Evolutionary conservation across 2,113 vertebrate species (phyloP).

Genomic region (Gulo gulo): DNA sequence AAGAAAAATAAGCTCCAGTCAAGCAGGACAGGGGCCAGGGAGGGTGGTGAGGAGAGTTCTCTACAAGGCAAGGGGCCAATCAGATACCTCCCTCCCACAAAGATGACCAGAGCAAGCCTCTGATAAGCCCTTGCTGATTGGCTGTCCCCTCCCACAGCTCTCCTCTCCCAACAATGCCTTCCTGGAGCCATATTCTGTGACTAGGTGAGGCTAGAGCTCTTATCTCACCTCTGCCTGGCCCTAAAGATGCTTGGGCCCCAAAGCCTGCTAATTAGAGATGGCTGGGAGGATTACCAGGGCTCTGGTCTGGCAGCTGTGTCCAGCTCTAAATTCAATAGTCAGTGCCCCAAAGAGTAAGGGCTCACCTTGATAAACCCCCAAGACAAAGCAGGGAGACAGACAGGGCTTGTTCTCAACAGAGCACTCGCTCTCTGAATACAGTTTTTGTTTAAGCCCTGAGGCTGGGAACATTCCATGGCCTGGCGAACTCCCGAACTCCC

Average conservation of each 20-base stretch:
- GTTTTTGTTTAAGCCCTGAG: slow-evolving; percentile 66
- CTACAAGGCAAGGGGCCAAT: slow-evolving; percentile 1
- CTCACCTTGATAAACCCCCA: slow-evolving; percentile 72
- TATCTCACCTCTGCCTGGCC: slow-evolving; percentile 52
- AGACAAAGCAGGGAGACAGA: slow-evolving; percentile 64
- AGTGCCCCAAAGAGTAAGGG: background rate
- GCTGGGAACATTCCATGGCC: slow-evolving; percentile 58
- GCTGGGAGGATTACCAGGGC: slow-evolving; percentile 41
- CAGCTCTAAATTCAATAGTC: slow-evolving; percentile 24
- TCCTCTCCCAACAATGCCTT: slow-evolving; percentile 10
- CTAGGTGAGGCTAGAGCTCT: background rate
- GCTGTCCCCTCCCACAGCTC: background rate
- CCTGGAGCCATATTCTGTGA: background rate
- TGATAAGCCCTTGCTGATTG: background rate
- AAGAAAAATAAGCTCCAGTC: background rate
- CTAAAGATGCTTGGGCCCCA: background rate
- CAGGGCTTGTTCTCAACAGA: slow-evolving; percentile 57
- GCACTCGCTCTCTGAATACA: slow-evolving; percentile 53
- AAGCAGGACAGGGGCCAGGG: background rate
- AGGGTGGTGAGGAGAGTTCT: background rate
- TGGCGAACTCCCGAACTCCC: slow-evolving; percentile 36
- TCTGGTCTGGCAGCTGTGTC: slow-evolving; percentile 8
- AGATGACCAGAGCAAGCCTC: background rate
- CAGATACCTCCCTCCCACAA: background rate
- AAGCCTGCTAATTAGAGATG: slow-evolving; percentile 69